Base-by-base conservation (phyloP, 1,140 invertebrate species). In the Pectinophora gossypiella region DNA sequence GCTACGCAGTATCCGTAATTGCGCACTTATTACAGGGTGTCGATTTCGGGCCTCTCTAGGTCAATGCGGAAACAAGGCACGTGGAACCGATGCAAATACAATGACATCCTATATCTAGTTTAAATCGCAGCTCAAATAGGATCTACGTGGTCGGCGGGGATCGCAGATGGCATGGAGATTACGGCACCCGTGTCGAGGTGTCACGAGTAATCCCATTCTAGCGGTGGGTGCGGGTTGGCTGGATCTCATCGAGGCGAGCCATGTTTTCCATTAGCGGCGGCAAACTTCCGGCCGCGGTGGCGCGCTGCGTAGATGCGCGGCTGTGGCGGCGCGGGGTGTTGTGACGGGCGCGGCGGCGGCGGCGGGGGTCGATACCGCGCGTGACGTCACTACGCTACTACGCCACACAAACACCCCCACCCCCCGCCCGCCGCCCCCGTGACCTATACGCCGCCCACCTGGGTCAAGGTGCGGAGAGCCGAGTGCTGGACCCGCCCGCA, bases 401-500 rank as follows among this genome's bases (percentile, higher is more conserved):
- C 27, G 10, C 10, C 38, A 67, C 80, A 76, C 71, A 77, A 76
- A 83, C 83, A 83, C 76, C 81, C 64, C 68, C 68, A 68, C 76
- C 72, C 74, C 69, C 67, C n/a, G 53, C 64, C 42, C 61, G 27
- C 58, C 58, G 42, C 64, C 49, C 65, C 76, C 62, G 48, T 83
- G 79, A 85, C 81, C 81, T 81, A 83, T 81, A 77, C 81, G 81
- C 61, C 69, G 69, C 73, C 79, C 76, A 85, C 81, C 68, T 77
- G 76, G 82, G 79, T 82, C 79, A 83, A 85, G 79, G 82, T 78
- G 59, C 72, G 59, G 72, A 9, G 76, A 79, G 72, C 64, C 60
- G 52, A n/a, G n/a, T 63, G 53, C 32, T 49, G 61, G 66, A 70
- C 63, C 51, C 61, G n/a, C n/a, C n/a, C n/a, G n/a, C n/a, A n/a